Evolutionary conservation across 2,797 vertebrate genomes (phyloP), one percentile per base, ranked within the genome.

Genomic region (Labroides dimidiatus): DNA sequence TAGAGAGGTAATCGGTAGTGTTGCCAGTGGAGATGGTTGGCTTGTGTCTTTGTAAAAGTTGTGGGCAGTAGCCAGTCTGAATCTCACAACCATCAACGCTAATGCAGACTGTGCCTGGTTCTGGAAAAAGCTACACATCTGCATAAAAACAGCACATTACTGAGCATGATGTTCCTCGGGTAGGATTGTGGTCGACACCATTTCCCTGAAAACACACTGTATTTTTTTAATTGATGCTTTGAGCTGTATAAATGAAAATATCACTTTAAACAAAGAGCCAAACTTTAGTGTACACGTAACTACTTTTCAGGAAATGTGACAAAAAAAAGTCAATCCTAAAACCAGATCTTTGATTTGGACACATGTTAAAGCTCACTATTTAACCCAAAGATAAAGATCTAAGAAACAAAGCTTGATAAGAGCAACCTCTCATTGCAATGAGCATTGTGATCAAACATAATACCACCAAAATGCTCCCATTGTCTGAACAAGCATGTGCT

Each of bases 401-500:
- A 24, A 52, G 20, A 53, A 71, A 33, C 2, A 16, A 52, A 6
- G 42, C 27, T 30, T 11, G 17, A 70, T 59, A 50, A 65, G n/a
- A 81, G 65, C 42, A 69, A 21, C 14, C n/a, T 21, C 21, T 59
- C 20, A 14, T 53, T 69, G 63, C 11, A 0, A 19, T 8, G 47
- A n/a, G 20, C 52, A 84, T 84, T 89, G 82, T 86, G 24, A 36
- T 70, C 44, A 0, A 30, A 70, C 59, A 89, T 78, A 84, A 87
- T 77, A 72, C 50, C 45, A 64, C 55, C 13, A 9, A 77, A 65
- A 54, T n/a, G 59, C 50, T 68, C 50, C 70, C 73, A 85, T 91
- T 90, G 88, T 90, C 59, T 75, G 64, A 51, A 16, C 1, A 2
- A 78, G 53, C 78, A 67, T 87, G 73, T 87, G 84, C 51, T 68